A percentile compares a stretch with the other conserved stretches of the same genome.
These are phyloP conservation scores for Mamestra brassicae DNA, from an alignment of 2,888 invertebrate genomes.

Conservation along the genomic window DNA sequence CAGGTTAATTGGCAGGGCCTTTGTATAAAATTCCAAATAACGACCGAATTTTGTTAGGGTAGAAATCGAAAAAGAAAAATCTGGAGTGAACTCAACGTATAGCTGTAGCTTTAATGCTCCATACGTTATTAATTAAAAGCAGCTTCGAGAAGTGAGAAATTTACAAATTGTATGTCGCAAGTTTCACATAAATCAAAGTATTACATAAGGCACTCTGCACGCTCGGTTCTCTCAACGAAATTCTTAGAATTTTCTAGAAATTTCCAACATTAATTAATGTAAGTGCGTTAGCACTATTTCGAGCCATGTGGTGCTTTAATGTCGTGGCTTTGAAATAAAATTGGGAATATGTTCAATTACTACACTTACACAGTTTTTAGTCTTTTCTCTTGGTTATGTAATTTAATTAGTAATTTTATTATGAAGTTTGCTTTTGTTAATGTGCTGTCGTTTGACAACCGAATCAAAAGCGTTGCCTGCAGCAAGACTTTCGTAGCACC, in stretches of 20 bases:
- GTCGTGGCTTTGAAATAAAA: constrained; percentile 32
- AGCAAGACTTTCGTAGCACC: not conserved
- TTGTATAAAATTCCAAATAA: constrained; percentile 37
- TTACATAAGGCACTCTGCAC: constrained; percentile 38
- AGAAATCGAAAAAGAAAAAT: not conserved
- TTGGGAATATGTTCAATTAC: constrained; percentile 28
- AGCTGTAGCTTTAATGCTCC: not conserved
- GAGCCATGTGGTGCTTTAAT: constrained; percentile 43
- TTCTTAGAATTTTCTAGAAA: constrained; percentile 61
- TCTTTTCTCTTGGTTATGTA: constrained; percentile 21
- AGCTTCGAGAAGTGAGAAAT: constrained; percentile 25
- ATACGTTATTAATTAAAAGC: constrained; percentile 30
- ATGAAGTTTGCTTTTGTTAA: constrained; percentile 28
- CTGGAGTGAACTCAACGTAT: not conserved
- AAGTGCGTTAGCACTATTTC: constrained; percentile 54
- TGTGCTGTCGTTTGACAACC: constrained; percentile 15
- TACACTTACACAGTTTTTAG: constrained; percentile 19
- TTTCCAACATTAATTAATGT: constrained; percentile 59
- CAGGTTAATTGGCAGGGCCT: constrained; percentile 39
- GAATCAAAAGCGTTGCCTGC: constrained; percentile 43
- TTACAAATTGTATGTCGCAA: constrained; percentile 26
- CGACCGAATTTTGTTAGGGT: not conserved
- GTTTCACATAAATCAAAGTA: constrained; percentile 57
- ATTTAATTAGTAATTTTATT: constrained; percentile 28
- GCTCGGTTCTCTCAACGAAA: constrained; percentile 25